A percentile compares a stretch with the other conserved stretches of the same genome.
These are phyloP conservation scores for Astropecten irregularis DNA, from an alignment of 53 echinoderm and acorn worm species.

Conservation along the genomic window DNA sequence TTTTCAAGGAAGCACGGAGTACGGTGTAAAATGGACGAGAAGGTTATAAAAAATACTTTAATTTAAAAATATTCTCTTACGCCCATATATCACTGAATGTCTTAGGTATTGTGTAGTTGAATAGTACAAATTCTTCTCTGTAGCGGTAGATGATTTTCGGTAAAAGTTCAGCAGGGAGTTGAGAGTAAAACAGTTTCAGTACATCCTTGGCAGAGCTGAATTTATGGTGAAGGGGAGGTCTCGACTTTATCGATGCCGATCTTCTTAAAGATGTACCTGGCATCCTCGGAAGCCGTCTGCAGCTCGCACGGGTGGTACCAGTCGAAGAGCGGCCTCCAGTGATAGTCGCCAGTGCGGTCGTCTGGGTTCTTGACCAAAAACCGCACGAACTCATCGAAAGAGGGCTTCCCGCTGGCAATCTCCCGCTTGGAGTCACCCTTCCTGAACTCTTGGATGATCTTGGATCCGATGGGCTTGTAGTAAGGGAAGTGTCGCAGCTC, in stretches of 20 bases:
- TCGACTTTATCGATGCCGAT: conserved; percentile 12
- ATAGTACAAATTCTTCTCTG: conserved; percentile 22
- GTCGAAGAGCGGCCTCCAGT: conserved; percentile 27
- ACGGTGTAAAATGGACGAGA: too few relatives aligned
- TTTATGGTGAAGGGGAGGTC: conserved; percentile 12
- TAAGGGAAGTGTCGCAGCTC: conserved; percentile 36
- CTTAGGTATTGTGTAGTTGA: conserved; percentile 16
- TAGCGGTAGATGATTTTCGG: not conserved
- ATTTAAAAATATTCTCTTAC: too few relatives aligned
- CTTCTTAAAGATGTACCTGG: conserved; percentile 26
- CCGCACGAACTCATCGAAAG: conserved; percentile 21
- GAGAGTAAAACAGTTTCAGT: conserved; percentile 16
- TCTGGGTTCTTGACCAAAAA: conserved; percentile 2
- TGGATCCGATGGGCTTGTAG: conserved; percentile 7
- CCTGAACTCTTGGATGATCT: not conserved
- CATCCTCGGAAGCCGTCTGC: conserved; percentile 1
- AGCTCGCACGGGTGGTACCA: conserved; percentile 17
- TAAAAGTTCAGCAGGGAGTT: conserved; percentile 11
- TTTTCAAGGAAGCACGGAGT: too few relatives aligned
- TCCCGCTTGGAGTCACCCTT: not conserved
- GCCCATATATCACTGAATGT: conserved; percentile 22
- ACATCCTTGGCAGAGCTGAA: conserved; percentile 16
- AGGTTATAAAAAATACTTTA: too few relatives aligned
- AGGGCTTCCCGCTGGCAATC: not conserved
- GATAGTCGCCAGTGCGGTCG: conserved; percentile 15